phyloP scores from a whole-genome alignment of 2,888 invertebrate genomes.

The Hylaea fasciaria region DNA sequence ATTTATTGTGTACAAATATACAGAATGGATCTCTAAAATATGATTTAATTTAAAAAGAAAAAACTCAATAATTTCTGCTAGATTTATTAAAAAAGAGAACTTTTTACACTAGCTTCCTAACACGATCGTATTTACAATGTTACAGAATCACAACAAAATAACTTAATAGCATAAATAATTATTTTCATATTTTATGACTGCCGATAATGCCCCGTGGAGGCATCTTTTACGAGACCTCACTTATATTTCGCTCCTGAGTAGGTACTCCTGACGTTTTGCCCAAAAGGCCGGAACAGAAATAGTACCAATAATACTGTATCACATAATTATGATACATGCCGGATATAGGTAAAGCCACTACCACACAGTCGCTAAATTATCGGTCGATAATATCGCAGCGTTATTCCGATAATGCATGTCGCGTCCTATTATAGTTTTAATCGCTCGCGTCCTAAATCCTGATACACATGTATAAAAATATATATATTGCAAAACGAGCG shows the following conservation, averaged over 20 bases:
- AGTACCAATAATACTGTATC: no score
- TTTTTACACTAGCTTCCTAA: conserved; percentile 57
- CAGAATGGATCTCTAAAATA: neutral
- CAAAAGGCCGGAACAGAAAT: no score
- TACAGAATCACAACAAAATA: conserved; percentile 73
- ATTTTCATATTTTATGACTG: conserved; percentile 45
- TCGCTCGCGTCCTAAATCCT: no score
- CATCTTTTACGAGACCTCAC: neutral
- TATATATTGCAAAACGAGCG: no score
- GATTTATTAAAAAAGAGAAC: conserved; percentile 44
- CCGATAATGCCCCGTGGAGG: conserved; percentile 33
- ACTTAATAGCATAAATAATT: conserved; percentile 73
- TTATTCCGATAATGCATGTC: no score
- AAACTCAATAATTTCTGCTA: conserved; percentile 34
- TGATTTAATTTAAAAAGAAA: conserved; percentile 34
- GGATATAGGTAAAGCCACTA: no score
- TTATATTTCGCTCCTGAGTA: neutral
- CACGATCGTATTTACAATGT: conserved; percentile 53
- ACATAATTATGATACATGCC: no score
- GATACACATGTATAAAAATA: no score
- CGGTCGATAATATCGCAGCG: no score
- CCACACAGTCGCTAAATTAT: no score
- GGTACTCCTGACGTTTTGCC: no score
- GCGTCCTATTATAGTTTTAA: no score
- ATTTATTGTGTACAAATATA: neutral